phyloP scores from a whole-genome alignment of 2,113 vertebrate genomes.

The Electrona antarctica region DNA sequence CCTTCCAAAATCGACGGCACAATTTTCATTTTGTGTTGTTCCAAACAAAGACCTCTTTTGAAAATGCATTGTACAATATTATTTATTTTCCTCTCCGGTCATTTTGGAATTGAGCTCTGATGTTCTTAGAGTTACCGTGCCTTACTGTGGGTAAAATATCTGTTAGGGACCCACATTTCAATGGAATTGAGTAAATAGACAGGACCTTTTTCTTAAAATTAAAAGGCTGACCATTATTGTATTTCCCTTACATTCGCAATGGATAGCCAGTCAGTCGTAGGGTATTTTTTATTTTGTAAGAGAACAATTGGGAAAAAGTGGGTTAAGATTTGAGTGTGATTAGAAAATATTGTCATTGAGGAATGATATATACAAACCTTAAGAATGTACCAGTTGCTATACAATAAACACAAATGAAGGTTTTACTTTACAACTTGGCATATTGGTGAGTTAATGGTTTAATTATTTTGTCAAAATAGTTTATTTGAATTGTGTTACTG shows the following conservation, averaged over 20 bases:
- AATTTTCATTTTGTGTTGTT: constrained; percentile 52
- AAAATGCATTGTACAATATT: constrained; percentile 25
- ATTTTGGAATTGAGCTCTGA: constrained; percentile 40
- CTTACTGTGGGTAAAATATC: constrained; percentile 74
- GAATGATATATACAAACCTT: constrained; percentile 31
- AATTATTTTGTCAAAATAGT: constrained; percentile 32
- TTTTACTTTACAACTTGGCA: constrained; percentile 42
- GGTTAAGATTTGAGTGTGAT: constrained; percentile 26
- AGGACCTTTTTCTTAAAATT: constrained; percentile 7
- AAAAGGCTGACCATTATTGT: constrained; percentile 3
- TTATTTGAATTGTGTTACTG: constrained; percentile 55
- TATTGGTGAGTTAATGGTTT: constrained; percentile 34
- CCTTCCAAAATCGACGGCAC: constrained; percentile 56
- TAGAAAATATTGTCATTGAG: constrained; percentile 21
- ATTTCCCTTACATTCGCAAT: constrained; percentile 8
- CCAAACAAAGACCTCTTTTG: constrained; percentile 18
- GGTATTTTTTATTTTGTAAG: no score
- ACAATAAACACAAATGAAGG: constrained; percentile 30
- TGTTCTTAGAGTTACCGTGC: constrained; percentile 79
- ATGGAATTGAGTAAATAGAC: constrained; percentile 34
- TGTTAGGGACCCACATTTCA: constrained; percentile 50
- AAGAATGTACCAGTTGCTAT: constrained; percentile 48
- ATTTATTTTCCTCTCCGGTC: constrained; percentile 32
- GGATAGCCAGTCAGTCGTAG: neutral
- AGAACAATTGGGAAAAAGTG: neutral